A percentile compares a stretch with the other conserved stretches of the same genome.
Conservation (phyloP, 2,888 invertebrate genomes). For the Eupeodes luniger region DNA sequence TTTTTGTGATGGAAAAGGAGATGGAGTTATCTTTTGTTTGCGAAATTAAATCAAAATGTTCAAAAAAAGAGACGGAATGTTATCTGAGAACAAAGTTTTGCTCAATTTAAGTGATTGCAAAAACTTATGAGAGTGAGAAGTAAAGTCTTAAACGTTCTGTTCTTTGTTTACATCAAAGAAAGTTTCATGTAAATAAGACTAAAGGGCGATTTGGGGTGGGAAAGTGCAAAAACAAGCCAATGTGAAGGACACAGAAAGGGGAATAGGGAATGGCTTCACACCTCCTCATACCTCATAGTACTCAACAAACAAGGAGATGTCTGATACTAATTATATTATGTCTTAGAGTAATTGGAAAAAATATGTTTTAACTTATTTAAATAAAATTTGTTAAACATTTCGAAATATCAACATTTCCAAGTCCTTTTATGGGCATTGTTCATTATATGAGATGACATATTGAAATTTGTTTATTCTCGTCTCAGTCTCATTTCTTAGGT, state of each 20-base stretch:
- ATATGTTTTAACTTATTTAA: too few relatives aligned
- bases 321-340: too few relatives aligned
- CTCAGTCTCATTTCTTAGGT: too few relatives aligned
- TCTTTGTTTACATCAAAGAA: not conserved
- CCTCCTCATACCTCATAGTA: too few relatives aligned
- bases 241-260: not conserved
- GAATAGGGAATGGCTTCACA: not conserved
- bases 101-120: too few relatives aligned
- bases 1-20: not conserved
- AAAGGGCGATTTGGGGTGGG: not conserved
- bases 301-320: too few relatives aligned
- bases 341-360: too few relatives aligned
- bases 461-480: too few relatives aligned
- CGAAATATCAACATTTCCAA: too few relatives aligned
- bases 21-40: not conserved
- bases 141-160: not conserved
- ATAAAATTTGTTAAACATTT: too few relatives aligned
- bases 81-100: not conserved
- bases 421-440: too few relatives aligned
- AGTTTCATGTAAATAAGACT: not conserved
- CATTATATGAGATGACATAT: too few relatives aligned
- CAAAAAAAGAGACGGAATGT: not conserved
- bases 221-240: not conserved
- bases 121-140: not conserved
- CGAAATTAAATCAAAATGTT: not conserved